Conservation (phyloP, 2,888 invertebrate genomes). For the Drosophila maculinotata region DNA sequence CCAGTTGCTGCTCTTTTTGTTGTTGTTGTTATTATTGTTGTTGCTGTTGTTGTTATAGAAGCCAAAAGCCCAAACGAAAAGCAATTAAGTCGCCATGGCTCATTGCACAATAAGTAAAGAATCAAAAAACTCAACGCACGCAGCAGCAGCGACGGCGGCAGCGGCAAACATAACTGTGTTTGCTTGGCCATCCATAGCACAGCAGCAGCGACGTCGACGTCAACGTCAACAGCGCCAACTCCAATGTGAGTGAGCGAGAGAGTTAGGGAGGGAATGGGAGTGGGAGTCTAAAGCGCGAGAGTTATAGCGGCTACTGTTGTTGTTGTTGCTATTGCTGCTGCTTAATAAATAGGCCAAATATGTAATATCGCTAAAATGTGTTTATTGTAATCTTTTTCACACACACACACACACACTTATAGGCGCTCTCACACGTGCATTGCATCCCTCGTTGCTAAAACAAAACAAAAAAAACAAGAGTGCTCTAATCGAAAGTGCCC, state of each 20-base stretch:
- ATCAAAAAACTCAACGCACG: slow-evolving; percentile 61
- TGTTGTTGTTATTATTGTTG: slow-evolving; percentile 19
- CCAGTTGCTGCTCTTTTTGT: slow-evolving; percentile 29
- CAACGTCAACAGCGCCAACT: slow-evolving; percentile 35
- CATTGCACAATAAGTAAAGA: slow-evolving; percentile 80
- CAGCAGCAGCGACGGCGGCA: slow-evolving; percentile 28
- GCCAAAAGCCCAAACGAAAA: slow-evolving; percentile 75
- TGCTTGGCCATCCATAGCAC: slow-evolving; percentile 72
- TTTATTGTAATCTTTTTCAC: slow-evolving; percentile 74
- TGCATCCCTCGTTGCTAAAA: slow-evolving; percentile 64
- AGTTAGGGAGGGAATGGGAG: slow-evolving; percentile 17
- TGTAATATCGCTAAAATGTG: slow-evolving; percentile 78
- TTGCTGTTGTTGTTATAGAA: slow-evolving; percentile 42
- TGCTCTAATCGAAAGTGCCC: no score
- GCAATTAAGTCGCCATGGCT: slow-evolving; percentile 79
- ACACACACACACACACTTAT: slow-evolving; percentile 32
- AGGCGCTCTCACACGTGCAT: slow-evolving; percentile 64
- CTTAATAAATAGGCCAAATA: slow-evolving; percentile 78
- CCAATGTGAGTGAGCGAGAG: slow-evolving; percentile 29
- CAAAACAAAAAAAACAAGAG: slow-evolving; percentile 1
- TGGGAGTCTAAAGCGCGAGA: slow-evolving; percentile 35
- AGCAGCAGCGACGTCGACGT: slow-evolving; percentile 18
- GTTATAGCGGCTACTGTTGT: slow-evolving; percentile 20
- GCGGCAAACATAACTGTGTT: slow-evolving; percentile 74
- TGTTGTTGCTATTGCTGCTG: slow-evolving; percentile 27